Percentiles rank a stretch among this genome's conserved stretches.
Evolutionary conservation across 2,888 invertebrate genomes (phyloP).

Genomic region (Ophioninae sp.): DNA sequence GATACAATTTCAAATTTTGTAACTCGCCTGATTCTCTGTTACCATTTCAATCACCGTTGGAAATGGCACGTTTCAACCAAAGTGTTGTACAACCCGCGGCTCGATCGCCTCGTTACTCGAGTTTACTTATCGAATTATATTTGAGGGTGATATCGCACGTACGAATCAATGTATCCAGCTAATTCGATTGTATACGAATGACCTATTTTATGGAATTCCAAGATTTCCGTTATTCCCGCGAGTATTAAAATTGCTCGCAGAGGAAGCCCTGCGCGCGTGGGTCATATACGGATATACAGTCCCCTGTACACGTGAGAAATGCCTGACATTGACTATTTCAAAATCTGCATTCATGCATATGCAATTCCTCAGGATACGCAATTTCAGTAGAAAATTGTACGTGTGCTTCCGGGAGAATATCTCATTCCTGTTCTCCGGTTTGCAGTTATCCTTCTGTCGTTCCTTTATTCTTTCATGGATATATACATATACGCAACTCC

Average conservation of each 20-base stretch:
- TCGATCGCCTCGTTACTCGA: constrained; percentile 1
- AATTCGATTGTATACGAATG: constrained; percentile 54
- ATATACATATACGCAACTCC: background rate
- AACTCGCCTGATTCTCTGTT: background rate
- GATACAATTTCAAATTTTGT: background rate
- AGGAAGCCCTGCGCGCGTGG: background rate
- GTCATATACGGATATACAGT: background rate
- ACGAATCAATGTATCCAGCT: constrained; percentile 25
- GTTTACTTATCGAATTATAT: constrained; percentile 24
- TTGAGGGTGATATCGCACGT: constrained; percentile 6
- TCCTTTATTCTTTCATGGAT: constrained; percentile 13
- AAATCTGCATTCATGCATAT: constrained; percentile 63
- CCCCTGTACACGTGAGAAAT: constrained; percentile 49
- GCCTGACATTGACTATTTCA: constrained; percentile 60
- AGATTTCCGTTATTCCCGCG: constrained; percentile 33
- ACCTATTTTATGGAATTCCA: constrained; percentile 48
- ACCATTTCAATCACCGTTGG: background rate
- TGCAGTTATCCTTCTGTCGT: constrained; percentile 24
- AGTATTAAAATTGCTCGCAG: constrained; percentile 23
- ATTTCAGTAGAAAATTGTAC: constrained; percentile 61
- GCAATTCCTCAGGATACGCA: constrained; percentile 54
- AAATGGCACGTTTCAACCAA: background rate
- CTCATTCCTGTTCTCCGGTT: constrained; percentile 39
- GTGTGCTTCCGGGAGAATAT: constrained; percentile 51
- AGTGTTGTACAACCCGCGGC: background rate